Evolutionary conservation across 1,140 invertebrate species (phyloP).

Genomic region (Drosophila azteca): DNA sequence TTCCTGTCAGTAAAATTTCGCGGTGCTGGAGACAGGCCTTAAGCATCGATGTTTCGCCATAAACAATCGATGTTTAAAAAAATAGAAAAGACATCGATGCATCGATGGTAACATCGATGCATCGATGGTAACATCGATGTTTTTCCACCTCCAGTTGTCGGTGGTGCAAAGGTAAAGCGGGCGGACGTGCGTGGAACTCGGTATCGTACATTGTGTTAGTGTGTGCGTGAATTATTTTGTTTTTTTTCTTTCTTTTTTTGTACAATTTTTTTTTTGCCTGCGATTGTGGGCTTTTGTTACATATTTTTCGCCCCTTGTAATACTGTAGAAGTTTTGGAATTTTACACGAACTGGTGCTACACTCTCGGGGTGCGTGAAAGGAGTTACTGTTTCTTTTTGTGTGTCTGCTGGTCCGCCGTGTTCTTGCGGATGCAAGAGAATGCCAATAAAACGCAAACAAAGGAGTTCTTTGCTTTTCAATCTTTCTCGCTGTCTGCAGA

Average conservation of each 20-base stretch:
- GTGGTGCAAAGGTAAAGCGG: conserved; percentile 26
- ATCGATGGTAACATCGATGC: no score
- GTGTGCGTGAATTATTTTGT: conserved; percentile 54
- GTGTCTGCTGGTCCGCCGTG: conserved; percentile 9
- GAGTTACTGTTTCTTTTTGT: conserved; percentile 10
- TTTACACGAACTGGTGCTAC: conserved; percentile 5
- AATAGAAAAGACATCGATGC: no score
- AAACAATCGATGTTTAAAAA: no score
- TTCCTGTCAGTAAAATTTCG: no score
- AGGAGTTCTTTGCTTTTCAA: conserved; percentile 62
- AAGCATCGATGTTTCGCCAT: no score
- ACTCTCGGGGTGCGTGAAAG: conserved; percentile 15
- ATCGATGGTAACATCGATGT: no score
- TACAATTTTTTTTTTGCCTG: conserved; percentile 9
- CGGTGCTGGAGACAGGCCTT: no score
- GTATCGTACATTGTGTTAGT: conserved; percentile 35
- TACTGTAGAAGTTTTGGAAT: conserved; percentile 3
- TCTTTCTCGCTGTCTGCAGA: conserved; percentile 41
- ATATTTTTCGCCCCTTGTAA: conserved; percentile 6
- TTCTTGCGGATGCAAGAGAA: conserved; percentile 26
- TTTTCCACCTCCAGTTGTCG: background rate
- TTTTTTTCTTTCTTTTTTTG: conserved; percentile 32
- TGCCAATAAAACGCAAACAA: conserved; percentile 63
- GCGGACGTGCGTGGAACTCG: conserved; percentile 44
- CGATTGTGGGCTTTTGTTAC: conserved; percentile 8